Evolutionary conservation across 2,797 vertebrate species (phyloP), one percentile per base, ranked within the genome.

Genomic region (Vespertilio murinus): DNA sequence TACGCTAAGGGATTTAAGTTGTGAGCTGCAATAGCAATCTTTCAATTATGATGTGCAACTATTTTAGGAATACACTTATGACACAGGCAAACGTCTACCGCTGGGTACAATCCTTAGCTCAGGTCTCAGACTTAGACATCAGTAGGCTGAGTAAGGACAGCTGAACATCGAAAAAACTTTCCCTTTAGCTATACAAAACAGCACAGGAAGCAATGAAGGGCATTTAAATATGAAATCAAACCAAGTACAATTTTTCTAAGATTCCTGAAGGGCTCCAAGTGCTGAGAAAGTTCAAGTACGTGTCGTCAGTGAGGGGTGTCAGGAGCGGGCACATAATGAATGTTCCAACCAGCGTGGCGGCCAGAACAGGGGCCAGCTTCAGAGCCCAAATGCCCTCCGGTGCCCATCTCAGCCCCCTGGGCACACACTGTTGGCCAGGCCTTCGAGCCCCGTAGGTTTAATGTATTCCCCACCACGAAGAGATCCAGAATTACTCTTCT

Each of bases 381-480:
- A 2, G 23, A 47, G n/a, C 12, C 8, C 0, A 17, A 33, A 64
- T 30, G 25, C n/a, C 69, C 78, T 30, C 61, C 3, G 35, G 79
- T 40, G 73, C 85, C 93, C 89, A 30, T 35, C 30, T 35, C 23
- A 23, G 38, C 71, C 89, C 84, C 93, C 86, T 40, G 16, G 23
- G 35, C 10, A 74, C 38, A 90, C 33, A 77, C 47, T 6, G 40
- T 9, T 0, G 18, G 30, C 13, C 88, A 86, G 6, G 52, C 52
- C 70, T 91, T 64, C 45, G 30, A 52, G 74, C 13, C 2, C 65
- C 28, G 42, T 17, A 16, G 49, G 54, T 70, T 94, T 91, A 95
- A 96, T 91, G 45, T 89, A 94, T 93, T 94, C 95, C 64, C 71
- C 20, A 56, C 84, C 84, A 93, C 13, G 78, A 90, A 95, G 64